Evolutionary conservation across 2,888 invertebrate genomes (phyloP).

Genomic region (Zele albiditarsus): DNA sequence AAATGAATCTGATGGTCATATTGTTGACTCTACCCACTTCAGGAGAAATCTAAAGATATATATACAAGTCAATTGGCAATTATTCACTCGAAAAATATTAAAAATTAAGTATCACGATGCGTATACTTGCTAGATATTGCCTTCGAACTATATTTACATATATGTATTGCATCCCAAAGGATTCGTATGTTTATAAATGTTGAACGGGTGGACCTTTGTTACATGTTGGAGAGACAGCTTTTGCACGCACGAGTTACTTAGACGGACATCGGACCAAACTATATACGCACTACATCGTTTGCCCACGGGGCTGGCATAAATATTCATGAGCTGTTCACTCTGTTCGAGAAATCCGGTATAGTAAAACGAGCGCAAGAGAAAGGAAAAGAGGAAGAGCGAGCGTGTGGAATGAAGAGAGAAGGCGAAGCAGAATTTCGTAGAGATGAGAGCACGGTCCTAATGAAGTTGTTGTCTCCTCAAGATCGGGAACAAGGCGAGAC

Average conservation of each 20-base stretch:
- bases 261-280: slow-evolving; percentile 21
- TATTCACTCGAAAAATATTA: too few relatives aligned
- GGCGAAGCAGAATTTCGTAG: slow-evolving; percentile 63
- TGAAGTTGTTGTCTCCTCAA: slow-evolving; percentile 71
- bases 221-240: slow-evolving; percentile 12
- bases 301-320: slow-evolving; percentile 55
- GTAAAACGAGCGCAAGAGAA: slow-evolving; percentile 9
- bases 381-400: slow-evolving; percentile 25
- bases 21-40: neutral
- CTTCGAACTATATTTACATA: neutral
- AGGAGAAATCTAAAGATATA: too few relatives aligned
- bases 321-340: slow-evolving; percentile 64
- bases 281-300: slow-evolving; percentile 31
- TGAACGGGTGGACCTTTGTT: neutral
- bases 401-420: slow-evolving; percentile 27
- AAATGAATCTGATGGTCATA: neutral
- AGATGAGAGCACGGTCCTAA: slow-evolving; percentile 64
- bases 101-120: neutral
- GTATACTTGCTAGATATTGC: too few relatives aligned
- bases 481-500: slow-evolving; percentile 48
- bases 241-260: slow-evolving; percentile 31
- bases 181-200: neutral
- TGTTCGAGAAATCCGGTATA: slow-evolving; percentile 21
- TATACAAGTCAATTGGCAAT: too few relatives aligned
- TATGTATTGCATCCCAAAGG: slow-evolving; percentile 14